These are phyloP conservation scores for Pampusana beccarii DNA, from an alignment of 2,113 vertebrate species.

Conservation along the genomic window DNA sequence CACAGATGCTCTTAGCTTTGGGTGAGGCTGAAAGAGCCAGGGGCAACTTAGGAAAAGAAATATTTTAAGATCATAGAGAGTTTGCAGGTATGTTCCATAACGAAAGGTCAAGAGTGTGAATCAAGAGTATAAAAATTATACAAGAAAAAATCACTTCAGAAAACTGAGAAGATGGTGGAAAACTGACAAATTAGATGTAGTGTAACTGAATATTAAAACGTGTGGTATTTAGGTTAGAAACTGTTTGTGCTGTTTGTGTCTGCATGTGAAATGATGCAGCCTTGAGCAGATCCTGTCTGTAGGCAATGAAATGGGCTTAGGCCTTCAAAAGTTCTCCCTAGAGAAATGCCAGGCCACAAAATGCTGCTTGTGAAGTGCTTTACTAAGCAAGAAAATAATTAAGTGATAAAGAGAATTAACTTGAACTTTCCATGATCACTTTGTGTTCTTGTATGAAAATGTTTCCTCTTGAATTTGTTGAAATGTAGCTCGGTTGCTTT, in stretches of 20 bases:
- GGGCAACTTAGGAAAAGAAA: background rate
- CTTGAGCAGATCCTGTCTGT: background rate
- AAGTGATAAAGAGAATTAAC: background rate
- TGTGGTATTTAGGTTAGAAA: background rate
- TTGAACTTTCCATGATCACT: background rate
- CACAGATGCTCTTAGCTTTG: background rate
- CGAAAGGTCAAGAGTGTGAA: background rate
- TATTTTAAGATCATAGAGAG: background rate
- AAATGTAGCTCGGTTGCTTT: background rate
- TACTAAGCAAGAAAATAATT: background rate
- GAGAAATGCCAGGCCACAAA: background rate
- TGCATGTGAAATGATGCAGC: background rate
- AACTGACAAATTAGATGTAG: too few relatives aligned
- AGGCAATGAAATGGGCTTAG: background rate
- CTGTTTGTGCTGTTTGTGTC: background rate
- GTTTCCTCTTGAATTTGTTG: background rate
- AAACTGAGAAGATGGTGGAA: background rate
- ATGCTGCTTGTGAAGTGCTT: background rate
- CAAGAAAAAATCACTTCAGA: background rate
- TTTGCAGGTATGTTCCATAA: background rate
- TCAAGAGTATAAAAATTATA: background rate
- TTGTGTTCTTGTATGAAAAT: background rate
- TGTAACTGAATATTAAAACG: background rate
- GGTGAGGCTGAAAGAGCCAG: background rate
- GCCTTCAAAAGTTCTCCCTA: background rate